These are phyloP conservation scores for Ammodytes dubius DNA, from an alignment of 2,113 vertebrate species.

Conservation along the genomic window DNA sequence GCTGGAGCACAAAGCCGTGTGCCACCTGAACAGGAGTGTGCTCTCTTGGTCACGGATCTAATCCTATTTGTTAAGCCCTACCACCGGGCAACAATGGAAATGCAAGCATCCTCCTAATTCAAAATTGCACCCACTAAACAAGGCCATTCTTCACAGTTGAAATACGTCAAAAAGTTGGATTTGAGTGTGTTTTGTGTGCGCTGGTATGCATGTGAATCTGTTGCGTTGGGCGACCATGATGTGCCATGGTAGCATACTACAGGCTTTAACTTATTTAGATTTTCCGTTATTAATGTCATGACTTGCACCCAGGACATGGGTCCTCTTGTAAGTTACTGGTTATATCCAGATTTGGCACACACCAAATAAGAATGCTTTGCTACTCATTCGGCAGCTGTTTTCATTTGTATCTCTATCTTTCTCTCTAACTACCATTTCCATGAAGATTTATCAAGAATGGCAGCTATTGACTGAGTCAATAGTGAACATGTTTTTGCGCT, in stretches of 20 bases:
- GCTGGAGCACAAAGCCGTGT: slow-evolving; percentile 48
- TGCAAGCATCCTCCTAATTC: slow-evolving; percentile 63
- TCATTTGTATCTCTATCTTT: slow-evolving; percentile 24
- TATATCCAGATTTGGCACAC: slow-evolving; percentile 25
- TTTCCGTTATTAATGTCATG: slow-evolving; percentile 29
- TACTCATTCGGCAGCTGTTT: slow-evolving; percentile 14
- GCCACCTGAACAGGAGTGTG: slow-evolving; percentile 75
- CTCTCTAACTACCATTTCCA: slow-evolving; percentile 35
- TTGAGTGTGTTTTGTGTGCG: slow-evolving; percentile 20
- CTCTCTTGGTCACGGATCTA: slow-evolving; percentile 73
- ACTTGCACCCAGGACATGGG: slow-evolving; percentile 30
- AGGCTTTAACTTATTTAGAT: slow-evolving; percentile 28
- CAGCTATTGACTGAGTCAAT: slow-evolving; percentile 69
- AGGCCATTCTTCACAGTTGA: slow-evolving; percentile 69
- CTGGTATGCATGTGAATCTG: slow-evolving; percentile 15
- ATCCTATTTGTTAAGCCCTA: slow-evolving; percentile 82
- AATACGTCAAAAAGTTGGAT: slow-evolving; percentile 53
- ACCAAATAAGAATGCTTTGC: slow-evolving; percentile 31
- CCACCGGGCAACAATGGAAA: slow-evolving; percentile 75
- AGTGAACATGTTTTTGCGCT: slow-evolving; percentile 46
- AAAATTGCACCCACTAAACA: slow-evolving; percentile 64
- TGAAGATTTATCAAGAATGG: slow-evolving; percentile 50
- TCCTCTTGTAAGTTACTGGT: not conserved
- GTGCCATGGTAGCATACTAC: slow-evolving; percentile 6
- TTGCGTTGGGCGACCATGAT: slow-evolving; percentile 6